Percentiles rank a stretch among this genome's conserved stretches.
phyloP scores from a whole-genome alignment of 2,888 invertebrate genomes.

The Diachrysia chrysitis region DNA sequence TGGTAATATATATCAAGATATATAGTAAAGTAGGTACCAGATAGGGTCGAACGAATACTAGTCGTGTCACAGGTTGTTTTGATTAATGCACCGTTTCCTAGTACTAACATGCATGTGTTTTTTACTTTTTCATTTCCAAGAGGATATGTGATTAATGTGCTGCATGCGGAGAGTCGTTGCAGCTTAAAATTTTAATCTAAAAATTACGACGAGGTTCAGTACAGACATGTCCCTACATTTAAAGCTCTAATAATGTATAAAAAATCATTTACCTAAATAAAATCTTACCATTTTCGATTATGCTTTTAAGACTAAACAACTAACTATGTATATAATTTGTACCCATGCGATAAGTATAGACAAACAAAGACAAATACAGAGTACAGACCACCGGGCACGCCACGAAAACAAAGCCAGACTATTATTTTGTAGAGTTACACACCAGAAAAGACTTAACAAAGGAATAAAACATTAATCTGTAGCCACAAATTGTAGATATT shows the following conservation, averaged over 20 bases:
- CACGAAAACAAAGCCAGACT: background rate
- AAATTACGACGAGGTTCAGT: too few species aligned
- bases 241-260: too few species aligned
- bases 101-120: slow-evolving; percentile 2
- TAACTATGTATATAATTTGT: background rate
- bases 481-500: slow-evolving; percentile 31
- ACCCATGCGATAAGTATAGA: background rate
- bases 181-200: too few species aligned
- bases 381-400: background rate
- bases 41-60: background rate
- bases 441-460: background rate
- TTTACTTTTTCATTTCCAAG: background rate
- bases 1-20: too few species aligned
- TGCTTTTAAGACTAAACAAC: background rate
- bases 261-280: background rate
- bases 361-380: background rate
- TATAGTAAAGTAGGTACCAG: background rate
- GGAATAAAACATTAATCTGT: background rate
- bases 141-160: slow-evolving; percentile 1
- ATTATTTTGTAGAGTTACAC: background rate
- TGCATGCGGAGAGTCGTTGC: slow-evolving; percentile 4
- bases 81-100: background rate
- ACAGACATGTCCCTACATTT: too few species aligned
- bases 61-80: background rate
- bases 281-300: background rate